Evolutionary conservation across 1,140 invertebrate genomes (phyloP).

Genomic region (Philaenus spumarius): DNA sequence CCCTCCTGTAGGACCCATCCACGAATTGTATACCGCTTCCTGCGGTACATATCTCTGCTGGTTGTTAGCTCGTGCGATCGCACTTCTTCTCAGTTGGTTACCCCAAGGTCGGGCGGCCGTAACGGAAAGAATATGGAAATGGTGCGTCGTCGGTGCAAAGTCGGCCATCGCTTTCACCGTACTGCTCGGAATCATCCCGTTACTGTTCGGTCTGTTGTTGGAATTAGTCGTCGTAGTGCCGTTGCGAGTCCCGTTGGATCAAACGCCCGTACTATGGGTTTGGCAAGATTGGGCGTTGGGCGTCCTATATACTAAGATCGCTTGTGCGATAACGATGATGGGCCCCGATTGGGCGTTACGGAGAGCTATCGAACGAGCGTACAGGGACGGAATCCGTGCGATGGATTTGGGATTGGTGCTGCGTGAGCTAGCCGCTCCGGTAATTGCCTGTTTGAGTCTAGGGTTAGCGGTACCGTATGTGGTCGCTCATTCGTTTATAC

Average conservation of each 20-base stretch:
- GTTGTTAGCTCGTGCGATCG: conserved; percentile 69
- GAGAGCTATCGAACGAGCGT: conserved; percentile 82
- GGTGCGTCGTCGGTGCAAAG: conserved; percentile 52
- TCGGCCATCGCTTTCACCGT: conserved; percentile 68
- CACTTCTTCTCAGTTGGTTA: conserved; percentile 76
- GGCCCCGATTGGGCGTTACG: conserved; percentile 93
- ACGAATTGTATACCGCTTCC: conserved; percentile 94
- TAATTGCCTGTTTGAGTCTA: conserved; percentile 76
- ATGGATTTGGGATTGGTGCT: conserved; percentile 70
- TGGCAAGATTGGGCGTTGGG: conserved; percentile 97
- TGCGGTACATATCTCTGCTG: conserved; percentile 92
- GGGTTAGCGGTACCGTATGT: conserved; percentile 86
- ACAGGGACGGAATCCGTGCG: conserved; percentile 83
- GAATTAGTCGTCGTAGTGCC: conserved; percentile 91
- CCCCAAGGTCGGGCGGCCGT: conserved; percentile 59
- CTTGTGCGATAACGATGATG: conserved; percentile 96
- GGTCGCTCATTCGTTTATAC: conserved; percentile 73
- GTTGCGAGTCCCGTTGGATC: conserved; percentile 83
- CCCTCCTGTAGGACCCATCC: conserved; percentile 55
- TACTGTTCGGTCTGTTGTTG: conserved; percentile 85
- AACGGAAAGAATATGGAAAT: conserved; percentile 22
- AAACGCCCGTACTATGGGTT: conserved; percentile 92
- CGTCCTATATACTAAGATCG: conserved; percentile 95
- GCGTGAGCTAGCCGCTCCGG: conserved; percentile 76
- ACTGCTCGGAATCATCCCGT: conserved; percentile 83